A percentile compares a stretch with the other conserved stretches of the same genome.
These are phyloP conservation scores for Drosophila silvestris DNA, from an alignment of 2,888 invertebrate genomes.

Conservation along the genomic window DNA sequence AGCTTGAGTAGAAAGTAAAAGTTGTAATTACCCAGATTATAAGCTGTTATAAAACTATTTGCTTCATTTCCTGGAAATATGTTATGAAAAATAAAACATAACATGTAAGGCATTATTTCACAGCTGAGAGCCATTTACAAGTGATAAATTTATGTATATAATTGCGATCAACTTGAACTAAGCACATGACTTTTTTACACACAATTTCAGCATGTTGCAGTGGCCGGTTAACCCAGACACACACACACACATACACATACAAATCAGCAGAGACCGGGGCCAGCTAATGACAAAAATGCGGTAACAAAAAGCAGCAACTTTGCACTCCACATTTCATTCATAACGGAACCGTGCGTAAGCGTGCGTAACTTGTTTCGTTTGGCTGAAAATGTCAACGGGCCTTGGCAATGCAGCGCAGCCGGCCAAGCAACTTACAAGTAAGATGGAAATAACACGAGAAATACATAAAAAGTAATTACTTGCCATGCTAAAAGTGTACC, in stretches of 20 bases:
- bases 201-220: constrained; percentile 14
- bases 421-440: constrained; percentile 10
- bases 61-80: constrained; percentile 4
- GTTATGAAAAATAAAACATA: neutral
- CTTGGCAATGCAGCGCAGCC: constrained; percentile 35
- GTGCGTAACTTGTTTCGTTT: constrained; percentile 67
- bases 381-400: constrained; percentile 41
- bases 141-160: neutral
- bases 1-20: neutral
- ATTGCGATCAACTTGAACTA: constrained; percentile 41
- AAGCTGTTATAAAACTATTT: neutral
- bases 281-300: constrained; percentile 30
- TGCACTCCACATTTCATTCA: constrained; percentile 52
- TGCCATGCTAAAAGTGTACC: neutral
- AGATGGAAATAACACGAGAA: neutral
- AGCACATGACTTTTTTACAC: constrained; percentile 27
- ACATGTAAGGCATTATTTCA: neutral
- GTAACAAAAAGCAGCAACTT: neutral
- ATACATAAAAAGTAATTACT: neutral
- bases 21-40: constrained; percentile 1
- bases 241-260: neutral
- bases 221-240: neutral
- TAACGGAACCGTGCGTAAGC: constrained; percentile 68
- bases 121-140: neutral
- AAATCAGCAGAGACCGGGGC: constrained; percentile 10